Percentiles rank a stretch among this genome's conserved stretches.
Evolutionary conservation across 2,888 invertebrate species (phyloP).

Genomic region (Dastarcus helophoroides): DNA sequence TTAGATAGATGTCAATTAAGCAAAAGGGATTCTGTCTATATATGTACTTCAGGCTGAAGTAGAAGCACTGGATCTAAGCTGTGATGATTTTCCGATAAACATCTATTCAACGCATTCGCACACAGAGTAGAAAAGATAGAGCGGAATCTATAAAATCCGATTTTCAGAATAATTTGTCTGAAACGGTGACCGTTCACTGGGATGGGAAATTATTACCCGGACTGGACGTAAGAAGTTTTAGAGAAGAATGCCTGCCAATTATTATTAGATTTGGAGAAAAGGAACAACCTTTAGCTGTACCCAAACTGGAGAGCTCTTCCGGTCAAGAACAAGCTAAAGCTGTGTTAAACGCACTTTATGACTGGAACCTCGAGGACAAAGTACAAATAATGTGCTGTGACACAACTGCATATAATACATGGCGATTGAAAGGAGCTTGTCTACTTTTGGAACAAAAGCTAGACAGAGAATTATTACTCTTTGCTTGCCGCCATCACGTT

Average conservation of each 20-base stretch:
- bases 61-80: slow-evolving; percentile 17
- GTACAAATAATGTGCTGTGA: slow-evolving; percentile 11
- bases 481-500: no score
- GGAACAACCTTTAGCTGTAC: slow-evolving; percentile 22
- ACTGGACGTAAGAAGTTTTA: slow-evolving; percentile 15
- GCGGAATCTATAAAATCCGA: slow-evolving; percentile 24
- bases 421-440: slow-evolving; percentile 16
- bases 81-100: slow-evolving; percentile 22
- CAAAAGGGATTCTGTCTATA: slow-evolving; percentile 18
- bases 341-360: slow-evolving; percentile 13
- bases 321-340: slow-evolving; percentile 17
- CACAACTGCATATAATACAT: slow-evolving; percentile 16
- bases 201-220: slow-evolving; percentile 26
- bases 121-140: slow-evolving; percentile 15
- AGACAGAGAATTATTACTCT: no score
- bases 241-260: slow-evolving; percentile 22
- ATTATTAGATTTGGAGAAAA: slow-evolving; percentile 17
- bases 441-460: no score
- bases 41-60: slow-evolving; percentile 18
- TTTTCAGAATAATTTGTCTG: slow-evolving; percentile 24
- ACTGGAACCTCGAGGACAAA: slow-evolving; percentile 11
- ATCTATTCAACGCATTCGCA: slow-evolving; percentile 22
- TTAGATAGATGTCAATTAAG: slow-evolving; percentile 16
- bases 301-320: slow-evolving; percentile 19
- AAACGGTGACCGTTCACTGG: slow-evolving; percentile 23